Evolutionary conservation across 2,113 vertebrate species (phyloP).

Genomic region (Phalacrocorax pelagicus): DNA sequence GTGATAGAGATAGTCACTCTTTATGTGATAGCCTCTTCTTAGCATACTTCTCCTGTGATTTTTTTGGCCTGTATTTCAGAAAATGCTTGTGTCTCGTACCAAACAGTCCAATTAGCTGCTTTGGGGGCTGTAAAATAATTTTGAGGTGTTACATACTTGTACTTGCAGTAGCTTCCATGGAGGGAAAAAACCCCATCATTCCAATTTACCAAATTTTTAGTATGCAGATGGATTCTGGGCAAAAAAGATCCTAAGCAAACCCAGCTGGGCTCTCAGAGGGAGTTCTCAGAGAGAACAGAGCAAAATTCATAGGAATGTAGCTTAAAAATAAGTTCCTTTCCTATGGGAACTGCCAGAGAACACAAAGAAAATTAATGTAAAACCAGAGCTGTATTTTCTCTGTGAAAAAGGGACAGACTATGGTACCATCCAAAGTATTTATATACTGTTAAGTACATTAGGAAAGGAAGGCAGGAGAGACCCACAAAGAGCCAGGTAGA

Average conservation of each 20-base stretch:
- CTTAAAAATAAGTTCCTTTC: background rate
- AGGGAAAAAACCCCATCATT: rapidly evolving
- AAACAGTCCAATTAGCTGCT: background rate
- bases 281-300: background rate
- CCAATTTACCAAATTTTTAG: background rate
- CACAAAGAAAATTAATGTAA: background rate
- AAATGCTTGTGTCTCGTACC: background rate
- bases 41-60: background rate
- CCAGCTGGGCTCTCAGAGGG: background rate
- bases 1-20: too few species aligned
- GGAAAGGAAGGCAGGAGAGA: background rate
- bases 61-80: background rate
- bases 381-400: background rate
- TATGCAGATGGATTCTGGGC: background rate
- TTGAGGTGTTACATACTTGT: background rate
- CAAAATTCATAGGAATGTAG: background rate
- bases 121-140: background rate
- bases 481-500: background rate
- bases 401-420: background rate
- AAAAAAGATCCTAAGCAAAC: background rate
- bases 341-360: background rate
- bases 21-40: background rate
- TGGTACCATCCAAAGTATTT: background rate
- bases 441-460: background rate
- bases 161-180: background rate